A percentile compares a stretch with the other conserved stretches of the same genome.
Conservation (phyloP, 2,797 vertebrate genomes). For the Malacoraja senta region DNA sequence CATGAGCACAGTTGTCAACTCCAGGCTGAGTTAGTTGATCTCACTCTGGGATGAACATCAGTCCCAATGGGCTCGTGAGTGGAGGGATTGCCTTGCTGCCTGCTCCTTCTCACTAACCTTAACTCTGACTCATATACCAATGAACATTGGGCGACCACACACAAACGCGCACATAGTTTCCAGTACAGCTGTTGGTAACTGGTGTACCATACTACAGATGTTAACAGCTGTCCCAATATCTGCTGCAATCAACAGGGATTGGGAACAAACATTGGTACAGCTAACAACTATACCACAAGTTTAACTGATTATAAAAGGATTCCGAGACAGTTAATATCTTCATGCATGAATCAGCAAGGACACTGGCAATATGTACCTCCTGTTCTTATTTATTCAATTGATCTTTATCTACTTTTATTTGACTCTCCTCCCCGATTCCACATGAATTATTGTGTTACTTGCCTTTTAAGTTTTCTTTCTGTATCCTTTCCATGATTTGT, state of each 20-base stretch:
- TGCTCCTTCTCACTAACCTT: background rate
- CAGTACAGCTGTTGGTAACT: background rate
- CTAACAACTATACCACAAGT: background rate
- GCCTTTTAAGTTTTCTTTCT: conserved; percentile 17
- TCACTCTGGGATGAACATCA: background rate
- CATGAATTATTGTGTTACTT: background rate
- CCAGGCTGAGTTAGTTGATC: background rate
- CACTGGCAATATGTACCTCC: background rate
- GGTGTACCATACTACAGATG: background rate
- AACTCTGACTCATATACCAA: background rate
- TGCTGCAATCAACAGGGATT: background rate
- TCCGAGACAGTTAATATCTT: background rate
- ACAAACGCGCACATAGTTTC: background rate
- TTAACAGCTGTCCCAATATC: background rate
- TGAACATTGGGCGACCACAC: background rate
- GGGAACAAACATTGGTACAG: background rate
- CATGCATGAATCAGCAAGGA: background rate
- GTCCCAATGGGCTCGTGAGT: background rate
- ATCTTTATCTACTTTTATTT: conserved; percentile 6
- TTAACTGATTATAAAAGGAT: background rate
- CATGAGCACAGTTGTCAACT: background rate
- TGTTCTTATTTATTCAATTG: background rate
- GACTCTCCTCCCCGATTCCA: background rate
- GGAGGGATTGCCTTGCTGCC: background rate
- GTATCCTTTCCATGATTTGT: conserved; percentile 19